Evolutionary conservation across 2,113 vertebrate genomes (phyloP).

Genomic region (Micromys minutus): DNA sequence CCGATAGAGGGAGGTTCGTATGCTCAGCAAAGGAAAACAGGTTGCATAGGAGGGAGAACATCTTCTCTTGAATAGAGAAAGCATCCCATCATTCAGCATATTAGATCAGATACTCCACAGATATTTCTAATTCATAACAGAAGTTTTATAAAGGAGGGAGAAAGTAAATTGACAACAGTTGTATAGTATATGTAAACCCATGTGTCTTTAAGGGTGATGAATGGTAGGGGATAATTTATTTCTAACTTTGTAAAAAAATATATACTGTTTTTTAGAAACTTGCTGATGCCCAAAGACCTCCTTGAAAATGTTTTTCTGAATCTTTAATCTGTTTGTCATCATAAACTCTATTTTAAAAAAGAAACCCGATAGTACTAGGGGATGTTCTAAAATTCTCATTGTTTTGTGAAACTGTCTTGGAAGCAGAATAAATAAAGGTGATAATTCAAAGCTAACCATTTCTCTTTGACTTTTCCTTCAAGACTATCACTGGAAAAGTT

Average conservation of each 20-base stretch:
- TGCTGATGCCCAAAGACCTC: conserved; percentile 28
- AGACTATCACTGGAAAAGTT: conserved; percentile 82
- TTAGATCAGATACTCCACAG: neutral
- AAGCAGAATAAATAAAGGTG: neutral
- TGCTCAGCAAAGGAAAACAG: neutral
- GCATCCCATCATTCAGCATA: conserved; percentile 12
- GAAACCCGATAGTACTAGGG: conserved; percentile 11
- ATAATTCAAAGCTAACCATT: conserved; percentile 39
- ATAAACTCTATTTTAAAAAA: conserved; percentile 24
- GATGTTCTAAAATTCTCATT: neutral
- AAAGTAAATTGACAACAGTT: conserved; percentile 61
- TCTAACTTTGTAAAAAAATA: conserved; percentile 24
- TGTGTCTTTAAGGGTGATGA: conserved; percentile 39
- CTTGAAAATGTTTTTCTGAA: conserved; percentile 48
- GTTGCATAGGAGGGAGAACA: neutral
- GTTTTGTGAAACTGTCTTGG: conserved; percentile 47
- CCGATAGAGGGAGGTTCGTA: conserved; percentile 14
- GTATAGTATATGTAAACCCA: neutral
- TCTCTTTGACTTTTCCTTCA: conserved; percentile 77
- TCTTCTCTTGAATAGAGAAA: neutral
- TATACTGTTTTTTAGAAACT: conserved; percentile 21
- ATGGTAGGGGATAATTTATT: conserved; percentile 51
- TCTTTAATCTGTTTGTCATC: conserved; percentile 30
- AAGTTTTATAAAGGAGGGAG: conserved; percentile 32
- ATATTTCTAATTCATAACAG: conserved; percentile 18